Evolutionary conservation across 1,140 invertebrate genomes (phyloP), one percentile per base, ranked within the genome.

Genomic region (Ceratosolen solmsi): DNA sequence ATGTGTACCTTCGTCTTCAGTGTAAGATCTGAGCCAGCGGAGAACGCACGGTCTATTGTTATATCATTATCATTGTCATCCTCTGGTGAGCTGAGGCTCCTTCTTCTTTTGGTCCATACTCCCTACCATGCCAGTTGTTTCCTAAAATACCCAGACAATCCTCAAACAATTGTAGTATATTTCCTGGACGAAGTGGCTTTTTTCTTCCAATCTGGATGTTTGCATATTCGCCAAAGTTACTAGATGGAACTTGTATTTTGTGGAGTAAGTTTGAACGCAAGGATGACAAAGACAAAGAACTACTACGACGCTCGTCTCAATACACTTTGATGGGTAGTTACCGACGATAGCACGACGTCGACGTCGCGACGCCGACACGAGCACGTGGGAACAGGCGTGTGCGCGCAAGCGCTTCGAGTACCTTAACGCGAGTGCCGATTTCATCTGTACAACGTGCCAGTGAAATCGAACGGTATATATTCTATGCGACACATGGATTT

Each of bases 1-100:
- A 89, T 91, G 89, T 91, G 90, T 90, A 88, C 86, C 88, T 87
- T 87, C 87, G 30, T 89, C 90, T 88, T 91, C 91, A 92, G 90
- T 92, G 90, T 91, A 90, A 90, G 90, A 91, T 91, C 89, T 87
- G 89, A 91, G 90, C 90, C 89, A 88, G 90, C 86, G 89, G 91
- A 90, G 91, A 91, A 91, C 91, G 90, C 91, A 92, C 91, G 86
- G 88, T 88, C 88, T 58, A 92, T 92, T 92, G 90, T 92, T 90
- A 89, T 90, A 91, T 91, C 89, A 90, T 90, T 90, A 89, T 90
- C 88, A 90, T 90, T 89, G 87, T 90, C 89, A 88, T 86, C 81
- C 77, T 83, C 68, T 75, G 74, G 83, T 33, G 79, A 36, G 30
- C 15, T 30, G 2, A 22, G 8, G 68, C 49, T 22, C 79, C 36